Evolutionary conservation across 2,888 invertebrate species (phyloP).

Genomic region (Antitype chi): DNA sequence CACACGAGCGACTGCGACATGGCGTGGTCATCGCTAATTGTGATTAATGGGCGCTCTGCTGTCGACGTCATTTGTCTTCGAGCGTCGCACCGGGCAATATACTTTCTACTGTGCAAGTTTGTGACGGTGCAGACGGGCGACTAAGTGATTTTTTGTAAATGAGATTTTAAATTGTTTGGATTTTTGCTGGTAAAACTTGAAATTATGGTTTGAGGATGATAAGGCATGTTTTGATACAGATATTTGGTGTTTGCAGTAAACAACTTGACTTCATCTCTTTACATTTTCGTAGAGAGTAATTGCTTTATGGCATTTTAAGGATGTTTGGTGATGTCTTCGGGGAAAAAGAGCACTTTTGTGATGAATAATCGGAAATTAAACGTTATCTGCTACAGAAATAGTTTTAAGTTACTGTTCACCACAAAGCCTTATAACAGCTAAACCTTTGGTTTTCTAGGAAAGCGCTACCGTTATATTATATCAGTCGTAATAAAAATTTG

Average conservation of each 20-base stretch:
- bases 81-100: conserved; percentile 79
- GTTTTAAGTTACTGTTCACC: background rate
- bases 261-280: background rate
- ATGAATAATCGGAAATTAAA: background rate
- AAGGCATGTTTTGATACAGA: background rate
- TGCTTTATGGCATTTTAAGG: background rate
- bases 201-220: background rate
- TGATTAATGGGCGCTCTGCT: conserved; percentile 82
- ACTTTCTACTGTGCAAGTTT: conserved; percentile 79
- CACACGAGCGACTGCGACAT: conserved; percentile 69
- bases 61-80: conserved; percentile 85
- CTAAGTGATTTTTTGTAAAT: conserved; percentile 43
- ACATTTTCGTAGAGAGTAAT: background rate
- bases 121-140: conserved; percentile 70
- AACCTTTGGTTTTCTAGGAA: too few relatives aligned
- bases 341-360: too few relatives aligned
- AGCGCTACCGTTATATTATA: too few relatives aligned
- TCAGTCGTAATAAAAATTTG: too few relatives aligned
- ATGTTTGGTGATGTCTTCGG: background rate
- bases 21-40: conserved; percentile 84
- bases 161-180: conserved; percentile 40
- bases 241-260: background rate
- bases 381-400: background rate
- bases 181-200: conserved; percentile 10
- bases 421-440: background rate